Conservation (phyloP, 2,888 invertebrate species). For the Mesorhabditis belari region DNA sequence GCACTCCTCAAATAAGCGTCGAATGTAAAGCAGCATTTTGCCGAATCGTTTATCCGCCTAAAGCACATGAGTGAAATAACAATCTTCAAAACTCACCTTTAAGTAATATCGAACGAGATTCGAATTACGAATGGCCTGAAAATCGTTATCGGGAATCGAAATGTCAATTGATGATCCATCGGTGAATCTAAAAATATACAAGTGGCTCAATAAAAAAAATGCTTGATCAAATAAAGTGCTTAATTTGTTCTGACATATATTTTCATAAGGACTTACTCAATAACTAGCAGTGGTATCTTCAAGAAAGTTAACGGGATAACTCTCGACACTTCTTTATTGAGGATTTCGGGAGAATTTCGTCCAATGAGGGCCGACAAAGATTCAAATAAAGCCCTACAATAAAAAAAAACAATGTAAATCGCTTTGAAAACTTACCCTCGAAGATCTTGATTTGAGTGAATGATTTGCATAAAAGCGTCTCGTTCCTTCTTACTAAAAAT, state of each 20-base stretch:
- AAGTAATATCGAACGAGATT: constrained; percentile 31
- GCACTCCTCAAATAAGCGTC: background rate
- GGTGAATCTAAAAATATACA: constrained; percentile 16
- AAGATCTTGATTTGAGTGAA: background rate
- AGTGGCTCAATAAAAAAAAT: too few species aligned
- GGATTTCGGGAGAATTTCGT: background rate
- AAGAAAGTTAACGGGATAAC: background rate
- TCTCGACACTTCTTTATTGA: background rate
- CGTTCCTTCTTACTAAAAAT: background rate
- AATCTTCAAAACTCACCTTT: too few species aligned
- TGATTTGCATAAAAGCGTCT: background rate
- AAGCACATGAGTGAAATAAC: too few species aligned
- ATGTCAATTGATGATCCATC: constrained; percentile 32
- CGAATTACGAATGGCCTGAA: constrained; percentile 33
- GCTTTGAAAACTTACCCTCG: background rate
- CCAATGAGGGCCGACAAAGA: background rate
- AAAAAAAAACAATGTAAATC: background rate
- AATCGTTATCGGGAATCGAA: constrained; percentile 26
- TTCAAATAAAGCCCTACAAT: background rate
- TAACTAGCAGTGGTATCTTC: background rate
- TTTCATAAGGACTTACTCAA: background rate
- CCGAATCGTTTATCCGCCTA: background rate
- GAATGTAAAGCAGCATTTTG: background rate
- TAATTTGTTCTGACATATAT: background rate
- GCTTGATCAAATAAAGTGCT: background rate